Evolutionary conservation across 1,140 invertebrate genomes (phyloP).

Genomic region (Homarus americanus): DNA sequence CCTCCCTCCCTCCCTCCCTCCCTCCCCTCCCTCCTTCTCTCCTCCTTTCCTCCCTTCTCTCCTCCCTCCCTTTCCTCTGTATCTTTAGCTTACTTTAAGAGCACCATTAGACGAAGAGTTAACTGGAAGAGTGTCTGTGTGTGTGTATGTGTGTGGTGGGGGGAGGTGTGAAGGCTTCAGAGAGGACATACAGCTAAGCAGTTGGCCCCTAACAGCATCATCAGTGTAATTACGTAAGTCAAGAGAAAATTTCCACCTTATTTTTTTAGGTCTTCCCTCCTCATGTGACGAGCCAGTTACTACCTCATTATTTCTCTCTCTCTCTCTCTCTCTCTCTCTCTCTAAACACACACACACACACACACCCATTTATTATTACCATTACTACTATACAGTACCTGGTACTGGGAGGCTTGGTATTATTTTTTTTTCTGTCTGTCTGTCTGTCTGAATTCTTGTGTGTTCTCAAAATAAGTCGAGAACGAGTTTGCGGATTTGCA

Average conservation of each 20-base stretch:
- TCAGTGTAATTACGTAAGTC: constrained; percentile 5
- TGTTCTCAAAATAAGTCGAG: no score
- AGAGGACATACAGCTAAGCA: neutral
- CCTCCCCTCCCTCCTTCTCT: neutral
- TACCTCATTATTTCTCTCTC: constrained; percentile 36
- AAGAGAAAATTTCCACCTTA: neutral
- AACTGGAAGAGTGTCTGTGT: no score
- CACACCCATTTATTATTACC: no score
- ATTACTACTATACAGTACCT: no score
- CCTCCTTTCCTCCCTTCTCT: neutral
- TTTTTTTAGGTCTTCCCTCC: neutral
- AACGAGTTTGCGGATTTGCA: no score
- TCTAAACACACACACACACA: neutral
- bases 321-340: constrained; percentile 39
- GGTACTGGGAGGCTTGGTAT: no score
- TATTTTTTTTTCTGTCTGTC: no score
- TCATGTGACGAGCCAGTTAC: neutral
- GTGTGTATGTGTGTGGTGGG: no score
- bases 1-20: neutral
- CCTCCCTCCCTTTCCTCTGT: neutral
- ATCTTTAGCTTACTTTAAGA: neutral
- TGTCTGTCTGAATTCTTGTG: no score
- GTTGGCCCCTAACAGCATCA: neutral
- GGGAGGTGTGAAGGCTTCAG: neutral
- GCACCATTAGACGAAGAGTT: neutral